Evolutionary conservation across 2,888 invertebrate genomes (phyloP).

Genomic region (Fragum whitleyi): DNA sequence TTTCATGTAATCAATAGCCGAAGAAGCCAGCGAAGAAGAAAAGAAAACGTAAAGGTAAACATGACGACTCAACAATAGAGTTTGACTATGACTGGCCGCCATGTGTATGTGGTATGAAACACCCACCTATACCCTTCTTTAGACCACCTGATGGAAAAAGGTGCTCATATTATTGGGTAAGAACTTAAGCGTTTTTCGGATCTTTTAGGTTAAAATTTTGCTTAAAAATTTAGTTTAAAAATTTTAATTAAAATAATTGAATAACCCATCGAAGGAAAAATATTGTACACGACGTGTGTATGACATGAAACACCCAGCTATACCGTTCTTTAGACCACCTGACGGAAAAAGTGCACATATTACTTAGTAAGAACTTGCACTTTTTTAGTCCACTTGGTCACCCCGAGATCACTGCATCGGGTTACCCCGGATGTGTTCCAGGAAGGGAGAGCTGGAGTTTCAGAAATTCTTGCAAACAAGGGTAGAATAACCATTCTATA

Average conservation of each 20-base stretch:
- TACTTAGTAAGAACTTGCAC: slow-evolving; percentile 53
- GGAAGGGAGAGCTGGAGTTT: too few relatives aligned
- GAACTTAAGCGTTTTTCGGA: too few relatives aligned
- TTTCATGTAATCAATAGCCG: background rate
- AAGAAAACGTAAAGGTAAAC: slow-evolving; percentile 1
- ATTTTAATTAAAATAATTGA: too few relatives aligned
- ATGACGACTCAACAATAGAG: background rate
- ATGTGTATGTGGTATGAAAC: slow-evolving; percentile 57
- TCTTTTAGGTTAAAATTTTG: too few relatives aligned
- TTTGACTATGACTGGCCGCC: slow-evolving; percentile 55
- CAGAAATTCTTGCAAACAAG: too few relatives aligned
- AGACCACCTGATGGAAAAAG: slow-evolving; percentile 42
- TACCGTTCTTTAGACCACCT: slow-evolving; percentile 52
- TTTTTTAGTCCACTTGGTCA: too few relatives aligned
- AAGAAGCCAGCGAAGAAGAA: slow-evolving; percentile 33
- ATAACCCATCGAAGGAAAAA: slow-evolving; percentile 25
- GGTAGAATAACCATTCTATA: too few relatives aligned
- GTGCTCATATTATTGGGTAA: slow-evolving; percentile 60
- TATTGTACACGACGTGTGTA: slow-evolving; percentile 53
- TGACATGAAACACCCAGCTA: slow-evolving; percentile 54
- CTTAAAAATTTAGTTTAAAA: too few relatives aligned
- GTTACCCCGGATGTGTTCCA: too few relatives aligned
- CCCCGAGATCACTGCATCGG: too few relatives aligned
- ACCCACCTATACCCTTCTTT: slow-evolving; percentile 57
- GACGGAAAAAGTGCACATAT: slow-evolving; percentile 43